Conservation (phyloP, 2,113 vertebrate genomes). For the Phylloscopus whistleri region DNA sequence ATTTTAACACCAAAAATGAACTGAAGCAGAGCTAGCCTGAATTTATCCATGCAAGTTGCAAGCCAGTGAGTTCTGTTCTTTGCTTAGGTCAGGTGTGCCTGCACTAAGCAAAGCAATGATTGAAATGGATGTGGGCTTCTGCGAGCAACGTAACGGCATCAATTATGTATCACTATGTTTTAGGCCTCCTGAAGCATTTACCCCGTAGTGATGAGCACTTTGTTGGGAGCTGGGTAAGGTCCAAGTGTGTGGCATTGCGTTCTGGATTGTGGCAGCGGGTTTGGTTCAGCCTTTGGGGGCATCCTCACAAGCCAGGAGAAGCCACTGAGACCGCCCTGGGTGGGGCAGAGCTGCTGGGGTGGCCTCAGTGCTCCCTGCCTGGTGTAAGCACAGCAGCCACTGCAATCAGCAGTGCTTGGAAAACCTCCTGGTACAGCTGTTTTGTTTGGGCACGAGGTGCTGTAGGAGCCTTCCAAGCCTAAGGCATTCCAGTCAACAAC, state of each 20-base stretch:
- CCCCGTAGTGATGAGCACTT: conserved; percentile 16
- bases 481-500: background rate
- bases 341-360: background rate
- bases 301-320: background rate
- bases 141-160: background rate
- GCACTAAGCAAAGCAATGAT: background rate
- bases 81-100: background rate
- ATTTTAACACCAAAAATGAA: background rate
- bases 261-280: background rate
- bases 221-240: conserved; percentile 8
- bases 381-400: background rate
- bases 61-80: background rate
- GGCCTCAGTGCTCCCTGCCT: background rate
- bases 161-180: background rate
- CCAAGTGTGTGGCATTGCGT: background rate
- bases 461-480: background rate
- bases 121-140: background rate
- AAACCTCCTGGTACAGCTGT: background rate
- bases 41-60: background rate
- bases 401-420: background rate
- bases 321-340: background rate
- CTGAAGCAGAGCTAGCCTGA: background rate
- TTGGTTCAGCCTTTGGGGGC: background rate
- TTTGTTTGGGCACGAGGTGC: background rate
- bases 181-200: conserved; percentile 30